phyloP scores from a whole-genome alignment of 2,797 vertebrate species.

The Anguilla megastoma region DNA sequence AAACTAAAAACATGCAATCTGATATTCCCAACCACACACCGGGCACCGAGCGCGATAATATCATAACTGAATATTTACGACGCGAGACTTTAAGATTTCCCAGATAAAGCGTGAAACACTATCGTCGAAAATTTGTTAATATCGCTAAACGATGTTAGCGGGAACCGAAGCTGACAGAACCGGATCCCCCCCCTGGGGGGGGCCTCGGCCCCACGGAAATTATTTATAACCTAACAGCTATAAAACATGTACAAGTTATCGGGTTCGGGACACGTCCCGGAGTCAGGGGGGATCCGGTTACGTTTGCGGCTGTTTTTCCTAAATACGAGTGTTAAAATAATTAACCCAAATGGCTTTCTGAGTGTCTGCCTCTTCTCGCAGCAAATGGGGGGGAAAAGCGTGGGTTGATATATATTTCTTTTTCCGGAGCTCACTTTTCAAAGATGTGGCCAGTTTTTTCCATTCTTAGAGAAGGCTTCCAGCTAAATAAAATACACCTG shows the following conservation, averaged over 20 bases:
- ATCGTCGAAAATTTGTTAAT: conserved; percentile 98
- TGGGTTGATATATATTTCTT: conserved; percentile 18
- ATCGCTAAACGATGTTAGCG: conserved; percentile 97
- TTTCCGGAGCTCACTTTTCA: conserved; percentile 17
- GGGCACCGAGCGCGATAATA: conserved; percentile 85
- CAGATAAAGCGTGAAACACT: conserved; percentile 96
- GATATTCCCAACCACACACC: conserved; percentile 76
- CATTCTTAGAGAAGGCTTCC: not conserved
- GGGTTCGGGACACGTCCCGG: conserved; percentile 84
- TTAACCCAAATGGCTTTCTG: conserved; percentile 91
- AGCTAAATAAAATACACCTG: conserved; percentile 1
- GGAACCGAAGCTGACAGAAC: conserved; percentile 90
- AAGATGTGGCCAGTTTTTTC: not conserved
- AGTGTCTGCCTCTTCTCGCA: conserved; percentile 60
- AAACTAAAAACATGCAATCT: conserved; percentile 62
- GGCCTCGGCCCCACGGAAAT: conserved; percentile 89
- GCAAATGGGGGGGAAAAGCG: conserved; percentile 21
- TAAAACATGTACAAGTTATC: conserved; percentile 97
- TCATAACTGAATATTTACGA: conserved; percentile 92
- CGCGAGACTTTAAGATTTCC: conserved; percentile 97
- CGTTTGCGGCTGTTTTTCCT: conserved; percentile 71
- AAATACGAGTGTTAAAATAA: conserved; percentile 87
- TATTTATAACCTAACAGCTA: conserved; percentile 98
- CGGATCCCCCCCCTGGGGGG: conserved; percentile 75
- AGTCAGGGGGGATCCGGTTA: conserved; percentile 82